A percentile compares a stretch with the other conserved stretches of the same genome.
Conservation (phyloP, 2,888 invertebrate genomes). For the Hermaeophaga mercurialis region DNA sequence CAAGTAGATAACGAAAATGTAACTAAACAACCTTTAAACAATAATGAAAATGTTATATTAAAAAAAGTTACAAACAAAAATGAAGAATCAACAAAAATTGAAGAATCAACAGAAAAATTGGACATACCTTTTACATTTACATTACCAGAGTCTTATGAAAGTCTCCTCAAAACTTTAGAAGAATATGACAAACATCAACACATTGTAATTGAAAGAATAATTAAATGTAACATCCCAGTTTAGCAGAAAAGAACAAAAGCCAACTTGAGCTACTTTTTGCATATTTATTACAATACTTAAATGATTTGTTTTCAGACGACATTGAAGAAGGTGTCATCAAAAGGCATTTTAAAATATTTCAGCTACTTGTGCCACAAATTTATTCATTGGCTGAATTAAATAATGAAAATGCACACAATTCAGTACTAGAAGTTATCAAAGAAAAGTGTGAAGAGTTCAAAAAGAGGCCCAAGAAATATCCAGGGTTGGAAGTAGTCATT, state of each 20-base stretch:
- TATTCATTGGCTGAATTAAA: conserved; percentile 75
- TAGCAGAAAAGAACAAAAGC: conserved; percentile 78
- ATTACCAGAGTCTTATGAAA: conserved; percentile 69
- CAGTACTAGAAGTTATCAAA: conserved; percentile 71
- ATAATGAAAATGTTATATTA: neutral
- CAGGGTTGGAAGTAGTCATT: conserved; percentile 72
- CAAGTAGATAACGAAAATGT: neutral
- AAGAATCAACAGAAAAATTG: conserved; percentile 58
- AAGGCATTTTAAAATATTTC: conserved; percentile 65
- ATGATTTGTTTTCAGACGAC: conserved; percentile 65
- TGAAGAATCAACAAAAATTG: no score
- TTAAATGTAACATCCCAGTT: conserved; percentile 87
- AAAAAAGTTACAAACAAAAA: conserved; percentile 25
- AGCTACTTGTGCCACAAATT: conserved; percentile 61
- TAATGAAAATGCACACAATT: conserved; percentile 69
- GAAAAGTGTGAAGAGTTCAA: conserved; percentile 72
- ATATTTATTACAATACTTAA: conserved; percentile 77
- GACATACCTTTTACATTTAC: conserved; percentile 65
- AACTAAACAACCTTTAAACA: neutral
- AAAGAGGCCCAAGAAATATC: conserved; percentile 65
- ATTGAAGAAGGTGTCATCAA: conserved; percentile 54
- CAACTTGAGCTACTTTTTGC: conserved; percentile 75
- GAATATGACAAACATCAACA: conserved; percentile 64
- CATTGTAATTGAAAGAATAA: conserved; percentile 76
- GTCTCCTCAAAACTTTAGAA: conserved; percentile 65